Evolutionary conservation across 2,113 vertebrate species (phyloP).

Genomic region (Lontra canadensis): DNA sequence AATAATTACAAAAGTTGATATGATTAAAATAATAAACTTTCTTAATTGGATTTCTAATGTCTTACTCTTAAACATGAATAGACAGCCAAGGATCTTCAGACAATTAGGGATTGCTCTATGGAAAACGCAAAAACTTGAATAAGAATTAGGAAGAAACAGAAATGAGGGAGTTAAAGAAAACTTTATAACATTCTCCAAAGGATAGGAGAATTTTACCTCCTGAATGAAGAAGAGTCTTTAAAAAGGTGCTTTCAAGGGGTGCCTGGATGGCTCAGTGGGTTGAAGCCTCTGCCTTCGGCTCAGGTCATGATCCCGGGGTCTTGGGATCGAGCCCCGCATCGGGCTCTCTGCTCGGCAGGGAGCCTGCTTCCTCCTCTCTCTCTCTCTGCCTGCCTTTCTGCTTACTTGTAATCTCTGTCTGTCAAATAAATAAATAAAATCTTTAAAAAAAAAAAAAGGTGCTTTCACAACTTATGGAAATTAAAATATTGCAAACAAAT

Average conservation of each 20-base stretch:
- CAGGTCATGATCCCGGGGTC: too few relatives aligned
- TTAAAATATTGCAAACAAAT: not conserved
- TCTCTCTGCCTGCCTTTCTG: too few relatives aligned
- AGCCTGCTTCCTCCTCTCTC: too few relatives aligned
- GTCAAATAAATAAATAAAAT: too few relatives aligned
- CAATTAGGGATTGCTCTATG: not conserved
- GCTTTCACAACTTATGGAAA: not conserved
- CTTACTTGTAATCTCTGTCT: too few relatives aligned
- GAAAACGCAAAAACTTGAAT: not conserved
- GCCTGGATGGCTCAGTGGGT: too few relatives aligned
- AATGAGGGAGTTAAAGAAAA: not conserved
- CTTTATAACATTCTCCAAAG: not conserved
- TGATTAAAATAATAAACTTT: not conserved
- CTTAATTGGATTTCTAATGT: not conserved
- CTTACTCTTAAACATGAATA: not conserved
- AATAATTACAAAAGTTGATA: not conserved
- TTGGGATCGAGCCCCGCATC: too few relatives aligned
- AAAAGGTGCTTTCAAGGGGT: not conserved
- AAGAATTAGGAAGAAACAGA: not conserved
- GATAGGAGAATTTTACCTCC: not conserved
- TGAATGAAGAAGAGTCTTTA: not conserved
- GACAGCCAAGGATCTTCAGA: not conserved
- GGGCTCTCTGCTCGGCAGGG: too few relatives aligned
- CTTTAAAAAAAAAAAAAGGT: not conserved
- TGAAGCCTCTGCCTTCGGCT: too few relatives aligned